Evolutionary conservation across 2,888 invertebrate genomes (phyloP).

Genomic region (Epirrita christyi): DNA sequence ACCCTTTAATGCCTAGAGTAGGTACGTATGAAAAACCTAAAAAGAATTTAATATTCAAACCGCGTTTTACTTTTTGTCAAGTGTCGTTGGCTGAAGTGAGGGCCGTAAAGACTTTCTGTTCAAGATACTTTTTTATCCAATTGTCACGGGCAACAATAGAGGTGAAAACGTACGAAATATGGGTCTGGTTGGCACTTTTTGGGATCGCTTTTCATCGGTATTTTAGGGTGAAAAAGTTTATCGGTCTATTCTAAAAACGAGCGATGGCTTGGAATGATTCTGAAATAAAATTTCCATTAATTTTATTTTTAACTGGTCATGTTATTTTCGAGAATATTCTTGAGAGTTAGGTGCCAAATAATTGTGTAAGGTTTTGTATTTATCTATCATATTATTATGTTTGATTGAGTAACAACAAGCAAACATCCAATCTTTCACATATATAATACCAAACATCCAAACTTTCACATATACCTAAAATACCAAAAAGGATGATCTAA

Average conservation of each 20-base stretch:
- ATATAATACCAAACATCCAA: no score
- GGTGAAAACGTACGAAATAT: constrained; percentile 40
- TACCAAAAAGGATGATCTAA: no score
- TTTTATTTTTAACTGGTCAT: no score
- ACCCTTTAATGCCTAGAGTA: constrained; percentile 44
- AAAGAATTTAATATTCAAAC: constrained; percentile 70
- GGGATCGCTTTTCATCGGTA: constrained; percentile 28
- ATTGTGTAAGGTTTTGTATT: no score
- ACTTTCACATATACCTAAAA: no score
- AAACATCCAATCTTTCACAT: no score
- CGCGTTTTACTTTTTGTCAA: constrained; percentile 67
- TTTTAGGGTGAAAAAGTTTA: constrained; percentile 23
- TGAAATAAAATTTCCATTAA: background rate
- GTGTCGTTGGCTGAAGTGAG: constrained; percentile 61
- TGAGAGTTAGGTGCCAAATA: no score
- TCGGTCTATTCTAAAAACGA: background rate
- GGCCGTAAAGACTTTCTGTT: constrained; percentile 47
- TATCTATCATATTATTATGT: no score
- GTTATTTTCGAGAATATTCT: no score
- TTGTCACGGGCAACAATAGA: constrained; percentile 58
- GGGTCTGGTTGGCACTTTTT: constrained; percentile 24
- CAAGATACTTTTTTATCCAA: constrained; percentile 66
- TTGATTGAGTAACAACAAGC: no score
- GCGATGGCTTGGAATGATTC: background rate
- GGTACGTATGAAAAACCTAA: constrained; percentile 57